Percentiles rank a stretch among this genome's conserved stretches.
phyloP scores from a whole-genome alignment of 2,113 vertebrate genomes.

The Alexandromys fortis region DNA sequence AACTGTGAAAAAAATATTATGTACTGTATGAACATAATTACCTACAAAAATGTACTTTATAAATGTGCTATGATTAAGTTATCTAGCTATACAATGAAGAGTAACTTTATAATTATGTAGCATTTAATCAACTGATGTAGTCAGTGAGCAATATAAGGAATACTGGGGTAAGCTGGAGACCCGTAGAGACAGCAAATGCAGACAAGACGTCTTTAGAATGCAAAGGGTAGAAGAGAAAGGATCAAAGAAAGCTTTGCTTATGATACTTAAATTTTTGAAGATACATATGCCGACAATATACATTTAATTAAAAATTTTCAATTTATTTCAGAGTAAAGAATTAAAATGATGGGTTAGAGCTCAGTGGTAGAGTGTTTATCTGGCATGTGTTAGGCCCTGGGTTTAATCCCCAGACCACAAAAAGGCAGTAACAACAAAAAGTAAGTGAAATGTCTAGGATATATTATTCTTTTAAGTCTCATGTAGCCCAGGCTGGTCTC shows the following conservation, averaged over 20 bases:
- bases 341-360: neutral
- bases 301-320: neutral
- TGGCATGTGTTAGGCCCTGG: neutral
- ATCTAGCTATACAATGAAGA: neutral
- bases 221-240: neutral
- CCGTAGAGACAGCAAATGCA: neutral
- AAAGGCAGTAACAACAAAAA: neutral
- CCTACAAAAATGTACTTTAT: neutral
- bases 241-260: neutral
- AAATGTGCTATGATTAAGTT: neutral
- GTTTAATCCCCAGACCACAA: neutral
- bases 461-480: neutral
- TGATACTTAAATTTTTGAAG: neutral
- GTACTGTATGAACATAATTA: neutral
- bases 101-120: neutral
- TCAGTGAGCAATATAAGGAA: neutral
- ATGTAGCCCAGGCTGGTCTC: neutral
- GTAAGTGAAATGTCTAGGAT: neutral
- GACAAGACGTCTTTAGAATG: neutral
- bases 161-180: neutral
- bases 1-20: neutral
- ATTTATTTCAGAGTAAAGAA: constrained; percentile 30
- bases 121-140: constrained; percentile 6
- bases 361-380: neutral
- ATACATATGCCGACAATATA: neutral